Evolutionary conservation across 2,113 vertebrate genomes (phyloP).

Genomic region (Castor canadensis): DNA sequence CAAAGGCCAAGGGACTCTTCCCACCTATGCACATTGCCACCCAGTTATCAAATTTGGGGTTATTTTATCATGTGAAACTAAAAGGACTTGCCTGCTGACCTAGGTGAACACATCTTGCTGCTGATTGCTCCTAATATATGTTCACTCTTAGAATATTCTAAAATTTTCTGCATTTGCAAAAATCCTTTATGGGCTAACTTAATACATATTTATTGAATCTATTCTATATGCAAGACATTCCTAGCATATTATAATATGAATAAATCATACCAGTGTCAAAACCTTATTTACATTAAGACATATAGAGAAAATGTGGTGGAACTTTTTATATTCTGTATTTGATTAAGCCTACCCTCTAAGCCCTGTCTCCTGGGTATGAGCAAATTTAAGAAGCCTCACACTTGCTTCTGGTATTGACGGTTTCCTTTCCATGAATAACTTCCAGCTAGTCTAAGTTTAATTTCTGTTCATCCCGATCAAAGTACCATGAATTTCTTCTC

Average conservation of each 20-base stretch:
- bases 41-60: fast-evolving
- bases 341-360: neutral
- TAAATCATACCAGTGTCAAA: conserved; percentile 32
- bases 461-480: neutral
- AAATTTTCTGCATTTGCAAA: conserved; percentile 16
- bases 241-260: neutral
- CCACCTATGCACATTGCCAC: fast-evolving
- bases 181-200: conserved; percentile 4
- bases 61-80: neutral
- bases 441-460: neutral
- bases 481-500: neutral
- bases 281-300: conserved; percentile 1
- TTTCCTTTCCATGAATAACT: neutral
- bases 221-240: conserved; percentile 29
- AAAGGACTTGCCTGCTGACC: neutral
- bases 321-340: neutral
- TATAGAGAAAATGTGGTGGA: neutral
- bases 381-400: neutral
- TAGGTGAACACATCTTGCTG: neutral
- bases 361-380: neutral
- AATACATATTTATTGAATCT: conserved; percentile 46
- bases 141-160: neutral
- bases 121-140: neutral
- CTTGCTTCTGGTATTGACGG: neutral
- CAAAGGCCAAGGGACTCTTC: fast-evolving